Evolutionary conservation across 2,113 vertebrate species (phyloP).

Genomic region (Connochaetes taurinus): DNA sequence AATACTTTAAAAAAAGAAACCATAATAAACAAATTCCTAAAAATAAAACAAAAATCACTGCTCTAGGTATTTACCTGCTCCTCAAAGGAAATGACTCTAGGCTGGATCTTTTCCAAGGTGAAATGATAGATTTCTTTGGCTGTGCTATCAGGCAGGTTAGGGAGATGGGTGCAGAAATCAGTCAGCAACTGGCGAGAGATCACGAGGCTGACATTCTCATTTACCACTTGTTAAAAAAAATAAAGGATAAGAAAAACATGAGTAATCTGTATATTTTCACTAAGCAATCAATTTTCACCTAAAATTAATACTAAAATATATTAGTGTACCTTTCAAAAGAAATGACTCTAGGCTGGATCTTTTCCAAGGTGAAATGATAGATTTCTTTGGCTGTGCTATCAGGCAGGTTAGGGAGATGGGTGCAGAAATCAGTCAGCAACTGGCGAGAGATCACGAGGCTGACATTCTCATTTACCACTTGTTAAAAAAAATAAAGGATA

Average conservation of each 20-base stretch:
- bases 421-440: conserved; percentile 96
- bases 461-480: conserved; percentile 99
- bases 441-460: conserved; percentile 98
- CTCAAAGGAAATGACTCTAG: conserved; percentile 98
- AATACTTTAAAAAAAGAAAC: background rate
- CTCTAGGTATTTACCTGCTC: conserved; percentile 87
- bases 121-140: conserved; percentile 98
- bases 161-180: conserved; percentile 96
- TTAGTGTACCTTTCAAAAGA: background rate
- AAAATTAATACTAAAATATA: conserved; percentile 36
- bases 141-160: conserved; percentile 92
- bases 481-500: conserved; percentile 40
- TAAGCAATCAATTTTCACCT: conserved; percentile 32
- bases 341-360: conserved; percentile 97
- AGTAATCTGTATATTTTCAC: background rate
- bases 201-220: conserved; percentile 98
- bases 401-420: conserved; percentile 92
- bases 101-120: conserved; percentile 98
- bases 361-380: conserved; percentile 97
- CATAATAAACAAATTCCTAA: background rate
- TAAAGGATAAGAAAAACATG: conserved; percentile 46
- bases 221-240: conserved; percentile 88
- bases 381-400: conserved; percentile 95
- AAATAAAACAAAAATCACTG: background rate
- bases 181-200: conserved; percentile 97